These are phyloP conservation scores for Parambassis ranga DNA, from an alignment of 2,797 vertebrate species.

Conservation along the genomic window DNA sequence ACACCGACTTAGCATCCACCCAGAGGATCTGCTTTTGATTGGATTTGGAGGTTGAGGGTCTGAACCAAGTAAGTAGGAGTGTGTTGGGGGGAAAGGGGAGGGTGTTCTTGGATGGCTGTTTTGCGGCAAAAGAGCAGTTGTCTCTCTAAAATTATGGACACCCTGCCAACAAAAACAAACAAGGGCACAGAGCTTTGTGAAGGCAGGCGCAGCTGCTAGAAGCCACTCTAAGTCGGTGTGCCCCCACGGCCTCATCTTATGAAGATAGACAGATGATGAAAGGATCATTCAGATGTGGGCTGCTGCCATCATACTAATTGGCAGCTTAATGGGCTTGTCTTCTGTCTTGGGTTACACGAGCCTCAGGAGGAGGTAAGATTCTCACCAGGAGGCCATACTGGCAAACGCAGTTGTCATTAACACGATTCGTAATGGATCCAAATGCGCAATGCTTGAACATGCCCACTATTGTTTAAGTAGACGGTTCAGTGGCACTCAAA, in stretches of 20 bases:
- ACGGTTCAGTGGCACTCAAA: slow-evolving; percentile 35
- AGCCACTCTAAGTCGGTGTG: slow-evolving; percentile 38
- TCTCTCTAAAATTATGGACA: slow-evolving; percentile 68
- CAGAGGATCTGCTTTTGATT: slow-evolving; percentile 69
- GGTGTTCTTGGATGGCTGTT: slow-evolving; percentile 47
- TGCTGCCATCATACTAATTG: slow-evolving; percentile 69
- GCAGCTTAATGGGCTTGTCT: slow-evolving; percentile 61
- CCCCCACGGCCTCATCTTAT: slow-evolving; percentile 44
- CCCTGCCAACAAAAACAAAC: slow-evolving; percentile 69
- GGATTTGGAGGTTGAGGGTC: slow-evolving; percentile 54
- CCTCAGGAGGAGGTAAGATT: slow-evolving; percentile 31
- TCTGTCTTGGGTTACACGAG: slow-evolving; percentile 40
- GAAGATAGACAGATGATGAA: slow-evolving; percentile 64
- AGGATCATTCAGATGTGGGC: slow-evolving; percentile 66
- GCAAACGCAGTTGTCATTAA: slow-evolving; percentile 28
- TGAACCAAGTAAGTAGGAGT: slow-evolving; percentile 42
- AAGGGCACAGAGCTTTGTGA: slow-evolving; percentile 42
- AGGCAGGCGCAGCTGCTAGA: slow-evolving; percentile 62
- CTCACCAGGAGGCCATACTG: slow-evolving; percentile 19
- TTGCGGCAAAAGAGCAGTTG: slow-evolving; percentile 58
- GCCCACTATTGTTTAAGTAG: slow-evolving; percentile 2
- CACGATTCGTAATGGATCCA: background rate
- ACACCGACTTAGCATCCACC: slow-evolving; percentile 51
- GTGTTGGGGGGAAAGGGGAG: slow-evolving; percentile 20
- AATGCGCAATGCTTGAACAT: background rate